Evolutionary conservation across 2,888 invertebrate species (phyloP).

Genomic region (Napeogenes sylphis): DNA sequence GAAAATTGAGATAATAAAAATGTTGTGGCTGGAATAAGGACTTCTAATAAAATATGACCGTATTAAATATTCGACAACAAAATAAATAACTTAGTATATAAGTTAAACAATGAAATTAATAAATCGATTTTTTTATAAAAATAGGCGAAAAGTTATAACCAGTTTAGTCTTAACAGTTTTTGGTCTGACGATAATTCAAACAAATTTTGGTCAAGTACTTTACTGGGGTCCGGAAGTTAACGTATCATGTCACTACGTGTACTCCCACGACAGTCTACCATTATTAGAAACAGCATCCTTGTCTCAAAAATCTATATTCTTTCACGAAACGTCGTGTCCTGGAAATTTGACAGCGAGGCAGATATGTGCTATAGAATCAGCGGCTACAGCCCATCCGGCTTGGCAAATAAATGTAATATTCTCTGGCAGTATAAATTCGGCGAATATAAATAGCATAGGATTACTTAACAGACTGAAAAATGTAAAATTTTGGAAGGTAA

Average conservation of each 20-base stretch:
- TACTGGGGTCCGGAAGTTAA: constrained; percentile 19
- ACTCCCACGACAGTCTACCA: constrained; percentile 35
- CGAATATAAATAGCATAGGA: constrained; percentile 36
- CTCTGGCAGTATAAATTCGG: constrained; percentile 55
- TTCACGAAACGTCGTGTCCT: constrained; percentile 81
- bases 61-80: too few relatives aligned
- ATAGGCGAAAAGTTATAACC: neutral
- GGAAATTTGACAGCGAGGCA: constrained; percentile 75
- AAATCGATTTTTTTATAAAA: neutral
- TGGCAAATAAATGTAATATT: constrained; percentile 77
- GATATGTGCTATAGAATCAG: constrained; percentile 83
- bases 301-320: constrained; percentile 77
- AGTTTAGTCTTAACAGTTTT: neutral
- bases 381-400: constrained; percentile 78
- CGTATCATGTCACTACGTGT: constrained; percentile 34
- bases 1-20: too few relatives aligned
- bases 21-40: too few relatives aligned
- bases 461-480: constrained; percentile 67
- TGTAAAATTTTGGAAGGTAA: constrained; percentile 68
- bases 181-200: neutral
- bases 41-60: too few relatives aligned
- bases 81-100: neutral
- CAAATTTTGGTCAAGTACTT: neutral
- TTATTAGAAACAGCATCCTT: constrained; percentile 41
- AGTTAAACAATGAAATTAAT: neutral